phyloP scores from a whole-genome alignment of 2,113 vertebrate genomes.

The Oxygymnocypris stewartii region DNA sequence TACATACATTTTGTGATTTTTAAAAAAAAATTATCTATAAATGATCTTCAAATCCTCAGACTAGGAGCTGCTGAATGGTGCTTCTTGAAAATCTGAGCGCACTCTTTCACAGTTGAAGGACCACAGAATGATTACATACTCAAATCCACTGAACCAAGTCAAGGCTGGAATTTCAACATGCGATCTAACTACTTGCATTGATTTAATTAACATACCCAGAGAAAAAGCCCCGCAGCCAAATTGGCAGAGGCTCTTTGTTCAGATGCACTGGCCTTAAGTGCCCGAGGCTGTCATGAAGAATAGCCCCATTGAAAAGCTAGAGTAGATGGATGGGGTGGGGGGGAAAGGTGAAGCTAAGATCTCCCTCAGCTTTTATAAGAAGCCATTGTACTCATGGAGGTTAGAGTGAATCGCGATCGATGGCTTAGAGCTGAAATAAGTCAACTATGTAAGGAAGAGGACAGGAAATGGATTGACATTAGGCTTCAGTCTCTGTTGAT shows the following conservation, averaged over 20 bases:
- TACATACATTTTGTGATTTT: no score
- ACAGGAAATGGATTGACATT: constrained; percentile 24
- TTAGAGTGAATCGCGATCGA: constrained; percentile 36
- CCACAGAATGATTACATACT: background rate
- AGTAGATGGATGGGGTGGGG: constrained; percentile 25
- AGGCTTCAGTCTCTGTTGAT: constrained; percentile 1
- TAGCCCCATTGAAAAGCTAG: constrained; percentile 67
- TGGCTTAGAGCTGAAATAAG: constrained; percentile 10
- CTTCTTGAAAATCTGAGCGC: background rate
- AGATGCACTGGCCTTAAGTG: constrained; percentile 46
- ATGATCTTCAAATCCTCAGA: background rate
- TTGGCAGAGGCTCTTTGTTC: constrained; percentile 34
- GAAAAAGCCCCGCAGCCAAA: constrained; percentile 8
- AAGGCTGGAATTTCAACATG: constrained; percentile 41
- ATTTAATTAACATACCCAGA: constrained; percentile 20
- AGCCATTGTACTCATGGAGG: constrained; percentile 63
- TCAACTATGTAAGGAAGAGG: constrained; percentile 15
- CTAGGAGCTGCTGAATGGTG: background rate
- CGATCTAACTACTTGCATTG: background rate
- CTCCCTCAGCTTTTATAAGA: constrained; percentile 64
- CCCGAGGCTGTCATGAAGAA: constrained; percentile 62
- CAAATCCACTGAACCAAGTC: constrained; percentile 22
- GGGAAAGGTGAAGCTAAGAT: constrained; percentile 53
- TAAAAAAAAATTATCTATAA: no score
- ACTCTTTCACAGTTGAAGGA: background rate